Conservation (phyloP, 1,140 invertebrate species). For the Aplysia californica region DNA sequence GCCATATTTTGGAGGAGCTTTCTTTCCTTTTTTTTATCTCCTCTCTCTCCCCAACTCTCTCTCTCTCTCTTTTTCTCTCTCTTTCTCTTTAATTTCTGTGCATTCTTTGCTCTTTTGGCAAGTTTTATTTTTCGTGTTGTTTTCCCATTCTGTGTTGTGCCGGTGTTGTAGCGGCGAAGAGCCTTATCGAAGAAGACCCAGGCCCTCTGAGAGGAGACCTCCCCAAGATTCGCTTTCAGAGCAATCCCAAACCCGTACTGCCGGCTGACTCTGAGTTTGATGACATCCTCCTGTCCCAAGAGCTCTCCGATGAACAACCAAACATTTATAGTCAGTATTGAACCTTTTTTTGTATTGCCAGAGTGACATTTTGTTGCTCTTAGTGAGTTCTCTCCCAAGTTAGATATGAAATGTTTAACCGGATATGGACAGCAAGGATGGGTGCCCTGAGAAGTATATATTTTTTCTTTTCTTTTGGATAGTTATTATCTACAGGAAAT, state of each 20-base stretch:
- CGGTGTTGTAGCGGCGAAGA: conserved; percentile 31
- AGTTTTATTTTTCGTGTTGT: conserved; percentile 2
- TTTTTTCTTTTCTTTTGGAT: too few species aligned
- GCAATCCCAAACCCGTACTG: conserved; percentile 53
- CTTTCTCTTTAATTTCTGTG: conserved; percentile 20
- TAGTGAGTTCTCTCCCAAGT: too few species aligned
- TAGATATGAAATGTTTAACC: too few species aligned
- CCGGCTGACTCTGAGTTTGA: conserved; percentile 36
- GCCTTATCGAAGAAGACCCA: conserved; percentile 18
- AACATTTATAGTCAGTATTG: conserved; percentile 38
- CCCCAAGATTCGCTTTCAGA: conserved; percentile 52
- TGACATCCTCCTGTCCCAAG: conserved; percentile 51
- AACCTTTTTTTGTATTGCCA: too few species aligned
- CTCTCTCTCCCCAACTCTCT: conserved; percentile 3
- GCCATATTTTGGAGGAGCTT: too few species aligned
- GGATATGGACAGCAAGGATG: too few species aligned
- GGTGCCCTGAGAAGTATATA: too few species aligned
- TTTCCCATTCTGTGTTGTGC: background rate
- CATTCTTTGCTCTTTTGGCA: background rate
- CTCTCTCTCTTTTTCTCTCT: conserved; percentile 6
- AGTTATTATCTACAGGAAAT: too few species aligned
- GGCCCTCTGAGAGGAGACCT: conserved; percentile 48
- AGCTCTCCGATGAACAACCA: conserved; percentile 38
- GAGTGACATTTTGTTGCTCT: too few species aligned
- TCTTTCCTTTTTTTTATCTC: background rate